Percentiles rank a stretch among this genome's conserved stretches.
phyloP scores from a whole-genome alignment of 2,888 invertebrate genomes.

The Aspidiotus destructor region DNA sequence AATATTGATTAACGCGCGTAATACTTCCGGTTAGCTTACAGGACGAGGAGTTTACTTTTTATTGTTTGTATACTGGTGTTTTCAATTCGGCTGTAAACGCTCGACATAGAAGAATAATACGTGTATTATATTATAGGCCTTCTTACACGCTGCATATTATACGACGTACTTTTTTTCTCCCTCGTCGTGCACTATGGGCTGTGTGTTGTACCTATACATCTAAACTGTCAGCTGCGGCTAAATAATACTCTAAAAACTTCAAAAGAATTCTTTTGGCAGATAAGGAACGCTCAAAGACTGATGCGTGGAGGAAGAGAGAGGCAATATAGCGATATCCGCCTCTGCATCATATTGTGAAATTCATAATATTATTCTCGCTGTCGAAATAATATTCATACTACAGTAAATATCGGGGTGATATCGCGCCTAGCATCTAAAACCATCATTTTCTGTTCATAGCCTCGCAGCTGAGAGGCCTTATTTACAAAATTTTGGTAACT shows the following conservation, averaged over 20 bases:
- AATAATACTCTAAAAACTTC: conserved; percentile 3
- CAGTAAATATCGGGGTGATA: no score
- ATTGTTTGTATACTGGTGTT: conserved; percentile 2
- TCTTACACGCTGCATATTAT: conserved; percentile 1
- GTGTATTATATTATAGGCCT: background rate
- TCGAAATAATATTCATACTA: no score
- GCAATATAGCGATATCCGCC: background rate
- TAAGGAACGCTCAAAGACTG: conserved; percentile 5
- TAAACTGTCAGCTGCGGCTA: conserved; percentile 14
- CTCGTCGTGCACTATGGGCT: background rate
- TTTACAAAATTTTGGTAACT: no score
- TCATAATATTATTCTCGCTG: no score
- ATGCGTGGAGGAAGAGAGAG: background rate
- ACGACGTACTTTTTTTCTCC: background rate
- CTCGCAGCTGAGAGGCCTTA: no score
- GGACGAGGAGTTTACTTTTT: background rate
- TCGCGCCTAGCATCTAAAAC: no score
- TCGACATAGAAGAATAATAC: background rate
- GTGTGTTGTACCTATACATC: background rate
- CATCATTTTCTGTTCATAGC: no score
- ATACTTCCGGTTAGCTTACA: conserved; percentile 7
- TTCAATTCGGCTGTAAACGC: background rate
- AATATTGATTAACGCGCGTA: conserved; percentile 3
- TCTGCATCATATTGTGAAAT: background rate
- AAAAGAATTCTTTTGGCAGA: conserved; percentile 1